A percentile compares a stretch with the other conserved stretches of the same genome.
phyloP scores from a whole-genome alignment of 1,140 invertebrate species.

The Chironomus tepperi region DNA sequence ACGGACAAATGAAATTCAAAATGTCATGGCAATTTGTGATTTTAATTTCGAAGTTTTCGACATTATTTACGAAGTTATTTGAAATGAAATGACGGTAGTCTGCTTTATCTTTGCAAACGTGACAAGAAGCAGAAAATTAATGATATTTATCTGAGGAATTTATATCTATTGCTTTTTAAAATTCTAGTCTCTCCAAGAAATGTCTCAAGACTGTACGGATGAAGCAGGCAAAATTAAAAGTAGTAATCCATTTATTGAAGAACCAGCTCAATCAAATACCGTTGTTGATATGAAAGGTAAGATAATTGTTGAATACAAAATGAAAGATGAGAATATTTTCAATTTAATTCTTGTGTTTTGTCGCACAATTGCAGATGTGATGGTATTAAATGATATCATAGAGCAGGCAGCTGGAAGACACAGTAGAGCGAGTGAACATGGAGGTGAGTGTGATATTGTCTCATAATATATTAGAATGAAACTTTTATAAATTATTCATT shows the following conservation, averaged over 20 bases:
- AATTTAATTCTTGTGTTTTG: not conserved
- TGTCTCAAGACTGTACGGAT: constrained; percentile 63
- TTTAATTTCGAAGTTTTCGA: no score
- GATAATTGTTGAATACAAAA: constrained; percentile 22
- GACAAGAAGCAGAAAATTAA: constrained; percentile 26
- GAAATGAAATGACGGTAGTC: no score
- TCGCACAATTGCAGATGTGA: constrained; percentile 63
- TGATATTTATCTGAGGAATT: not conserved
- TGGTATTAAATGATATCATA: constrained; percentile 95
- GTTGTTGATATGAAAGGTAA: constrained; percentile 91
- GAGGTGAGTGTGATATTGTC: constrained; percentile 57
- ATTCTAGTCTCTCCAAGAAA: constrained; percentile 45
- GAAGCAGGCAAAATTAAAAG: constrained; percentile 76
- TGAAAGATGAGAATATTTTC: not conserved
- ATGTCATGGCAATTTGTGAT: no score
- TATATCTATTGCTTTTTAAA: constrained; percentile 11
- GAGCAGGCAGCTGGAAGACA: constrained; percentile 85
- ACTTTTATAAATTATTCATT: not conserved
- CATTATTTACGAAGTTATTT: no score
- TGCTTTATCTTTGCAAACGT: constrained; percentile 31
- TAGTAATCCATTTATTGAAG: constrained; percentile 77
- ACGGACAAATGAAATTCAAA: no score
- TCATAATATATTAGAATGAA: not conserved
- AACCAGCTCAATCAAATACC: constrained; percentile 74
- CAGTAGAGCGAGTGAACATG: constrained; percentile 74